These are phyloP conservation scores for Trachelus stipa DNA, from an alignment of 2,888 invertebrate species.

Conservation along the genomic window DNA sequence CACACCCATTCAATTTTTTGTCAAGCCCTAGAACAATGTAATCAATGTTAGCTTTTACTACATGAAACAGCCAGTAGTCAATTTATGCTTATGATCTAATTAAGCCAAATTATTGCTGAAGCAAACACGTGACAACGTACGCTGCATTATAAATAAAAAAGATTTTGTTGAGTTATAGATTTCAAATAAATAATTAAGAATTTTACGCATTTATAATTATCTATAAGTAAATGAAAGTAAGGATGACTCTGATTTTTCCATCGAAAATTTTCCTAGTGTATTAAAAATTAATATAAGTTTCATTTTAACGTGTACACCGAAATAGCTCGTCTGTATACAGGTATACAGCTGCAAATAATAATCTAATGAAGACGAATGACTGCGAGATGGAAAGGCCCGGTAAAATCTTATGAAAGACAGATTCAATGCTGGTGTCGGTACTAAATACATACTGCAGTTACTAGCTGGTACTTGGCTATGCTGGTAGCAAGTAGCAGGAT, in stretches of 20 bases:
- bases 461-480: not conserved
- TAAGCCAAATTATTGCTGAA: not conserved
- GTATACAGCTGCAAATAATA: not conserved
- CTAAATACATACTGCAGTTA: not conserved
- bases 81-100: not conserved
- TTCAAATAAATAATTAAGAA: not conserved
- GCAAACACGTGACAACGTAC: not conserved
- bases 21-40: too few relatives aligned
- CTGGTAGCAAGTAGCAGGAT: not conserved
- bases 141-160: not conserved
- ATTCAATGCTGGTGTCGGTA: not conserved
- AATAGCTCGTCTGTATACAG: not conserved
- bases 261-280: not conserved
- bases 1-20: too few relatives aligned
- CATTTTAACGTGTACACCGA: not conserved
- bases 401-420: not conserved
- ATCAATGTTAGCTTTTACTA: not conserved
- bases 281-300: not conserved
- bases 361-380: not conserved
- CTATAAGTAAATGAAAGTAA: too few relatives aligned
- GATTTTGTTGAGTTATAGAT: not conserved
- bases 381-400: not conserved
- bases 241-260: not conserved
- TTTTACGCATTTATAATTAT: not conserved
- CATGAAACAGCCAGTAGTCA: not conserved